Base-by-base conservation (phyloP, 1,140 invertebrate species). In the Bombyx mori region DNA sequence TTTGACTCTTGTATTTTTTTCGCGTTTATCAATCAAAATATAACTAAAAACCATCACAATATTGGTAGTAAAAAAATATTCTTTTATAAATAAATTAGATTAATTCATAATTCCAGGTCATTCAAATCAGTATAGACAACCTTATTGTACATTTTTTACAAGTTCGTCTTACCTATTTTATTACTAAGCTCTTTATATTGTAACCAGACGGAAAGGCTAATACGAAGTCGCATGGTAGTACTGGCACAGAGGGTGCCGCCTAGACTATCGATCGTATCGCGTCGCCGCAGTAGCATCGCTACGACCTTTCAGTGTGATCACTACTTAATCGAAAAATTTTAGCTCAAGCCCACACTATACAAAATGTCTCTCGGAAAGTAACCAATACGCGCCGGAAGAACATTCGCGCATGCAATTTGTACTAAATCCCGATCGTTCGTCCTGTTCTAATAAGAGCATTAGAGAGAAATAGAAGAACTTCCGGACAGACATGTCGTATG, bases 151-250 rank as follows among this genome's bases (percentile, higher is more conserved):
- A 53, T 53, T 54, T 18, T 54, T 45, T 8, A 54, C 22, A 46
- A 54, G 12, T 44, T 22, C 42, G 4, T 44, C 43, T 26, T 45
- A 56, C n/a, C 35, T 49, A 49, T 56, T 56, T 56, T 56, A 56
- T 56, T 46, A 56, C 54, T 56, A 56, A 56, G 54, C 54, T 56
- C 54, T 49, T 56, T 56, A 42, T 42, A 56, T 35, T 35, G 54
- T 42, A 56, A 42, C 46, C 45, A 49, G 46, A 49, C 46, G 3
- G 54, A 48, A 43, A 49, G 26, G 46, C n/a, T 49, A 56, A 35
- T 35, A 35, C 26, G 26, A 35, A 35, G 26, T 35, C 26, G 26
- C 26, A 35, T 35, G 26, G 26, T 35, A 35, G 4, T 35, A 35
- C 26, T 35, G 26, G 26, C 26, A 35, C 26, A 35, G 26, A 35